Evolutionary conservation across 2,888 invertebrate genomes (phyloP).

Genomic region (Sylvicola cinctus): DNA sequence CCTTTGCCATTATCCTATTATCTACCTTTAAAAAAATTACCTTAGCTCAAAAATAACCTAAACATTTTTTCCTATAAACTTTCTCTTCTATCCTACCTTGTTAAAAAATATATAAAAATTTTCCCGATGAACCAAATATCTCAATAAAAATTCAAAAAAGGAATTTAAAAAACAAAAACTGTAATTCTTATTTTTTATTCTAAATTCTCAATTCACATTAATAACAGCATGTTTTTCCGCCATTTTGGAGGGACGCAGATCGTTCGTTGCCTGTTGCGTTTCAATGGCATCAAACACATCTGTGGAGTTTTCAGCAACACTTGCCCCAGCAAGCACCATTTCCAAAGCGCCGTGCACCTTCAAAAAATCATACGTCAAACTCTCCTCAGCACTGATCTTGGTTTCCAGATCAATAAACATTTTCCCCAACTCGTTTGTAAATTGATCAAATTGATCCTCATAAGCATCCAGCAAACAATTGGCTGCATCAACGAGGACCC

Average conservation of each 20-base stretch:
- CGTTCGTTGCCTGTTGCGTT: conserved; percentile 13
- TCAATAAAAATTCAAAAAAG: background rate
- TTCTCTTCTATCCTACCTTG: no score
- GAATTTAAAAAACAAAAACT: background rate
- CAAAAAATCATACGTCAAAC: conserved; percentile 38
- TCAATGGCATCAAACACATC: conserved; percentile 19
- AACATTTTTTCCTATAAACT: no score
- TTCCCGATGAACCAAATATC: no score
- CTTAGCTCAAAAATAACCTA: no score
- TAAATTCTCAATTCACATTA: conserved; percentile 26
- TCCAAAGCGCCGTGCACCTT: conserved; percentile 49
- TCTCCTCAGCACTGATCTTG: conserved; percentile 43
- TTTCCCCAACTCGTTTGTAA: conserved; percentile 37
- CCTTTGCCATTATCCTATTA: no score
- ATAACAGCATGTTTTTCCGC: conserved; percentile 36
- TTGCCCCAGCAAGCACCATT: conserved; percentile 40
- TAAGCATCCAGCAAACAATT: conserved; percentile 57
- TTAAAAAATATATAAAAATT: no score
- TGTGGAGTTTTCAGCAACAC: conserved; percentile 22
- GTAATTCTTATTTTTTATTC: no score
- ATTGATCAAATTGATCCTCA: conserved; percentile 37
- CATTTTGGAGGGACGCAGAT: conserved; percentile 24
- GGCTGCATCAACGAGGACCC: conserved; percentile 50
- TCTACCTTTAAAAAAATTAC: no score
- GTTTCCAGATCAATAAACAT: conserved; percentile 38